A percentile compares a stretch with the other conserved stretches of the same genome.
Evolutionary conservation across 2,797 vertebrate genomes (phyloP).

Genomic region (Eulemur coronatus): DNA sequence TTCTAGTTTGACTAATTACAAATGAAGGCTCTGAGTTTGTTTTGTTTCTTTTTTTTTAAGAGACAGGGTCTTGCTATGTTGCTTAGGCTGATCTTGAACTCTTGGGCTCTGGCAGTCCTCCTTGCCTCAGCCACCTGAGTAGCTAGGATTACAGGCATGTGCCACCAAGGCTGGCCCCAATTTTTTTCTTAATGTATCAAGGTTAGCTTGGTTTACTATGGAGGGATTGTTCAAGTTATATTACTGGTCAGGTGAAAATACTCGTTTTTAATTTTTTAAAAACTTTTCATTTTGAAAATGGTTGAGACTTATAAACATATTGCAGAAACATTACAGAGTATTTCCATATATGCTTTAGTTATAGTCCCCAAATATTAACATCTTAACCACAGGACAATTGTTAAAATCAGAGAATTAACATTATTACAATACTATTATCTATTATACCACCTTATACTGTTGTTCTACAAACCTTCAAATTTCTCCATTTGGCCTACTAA

Average conservation of each 20-base stretch:
- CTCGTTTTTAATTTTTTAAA: background rate
- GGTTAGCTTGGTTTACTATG: background rate
- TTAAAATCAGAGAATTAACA: background rate
- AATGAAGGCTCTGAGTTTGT: background rate
- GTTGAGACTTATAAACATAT: background rate
- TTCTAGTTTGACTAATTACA: background rate
- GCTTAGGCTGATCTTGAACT: too few relatives aligned
- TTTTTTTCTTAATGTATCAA: background rate
- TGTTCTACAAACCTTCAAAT: background rate
- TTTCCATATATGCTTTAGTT: background rate
- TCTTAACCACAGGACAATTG: background rate
- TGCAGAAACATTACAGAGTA: background rate
- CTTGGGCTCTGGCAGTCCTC: too few relatives aligned
- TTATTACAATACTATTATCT: background rate
- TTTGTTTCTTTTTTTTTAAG: background rate
- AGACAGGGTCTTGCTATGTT: too few relatives aligned
- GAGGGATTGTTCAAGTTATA: background rate
- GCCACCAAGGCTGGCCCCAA: too few relatives aligned
- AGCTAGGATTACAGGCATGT: too few relatives aligned
- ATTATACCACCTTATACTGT: background rate
- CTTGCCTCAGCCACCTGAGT: too few relatives aligned
- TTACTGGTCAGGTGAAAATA: background rate
- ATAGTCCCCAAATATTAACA: background rate
- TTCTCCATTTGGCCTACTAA: background rate
- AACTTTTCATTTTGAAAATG: background rate